Conservation (phyloP, 1,140 invertebrate genomes). For the Lanistes nyassanus region DNA sequence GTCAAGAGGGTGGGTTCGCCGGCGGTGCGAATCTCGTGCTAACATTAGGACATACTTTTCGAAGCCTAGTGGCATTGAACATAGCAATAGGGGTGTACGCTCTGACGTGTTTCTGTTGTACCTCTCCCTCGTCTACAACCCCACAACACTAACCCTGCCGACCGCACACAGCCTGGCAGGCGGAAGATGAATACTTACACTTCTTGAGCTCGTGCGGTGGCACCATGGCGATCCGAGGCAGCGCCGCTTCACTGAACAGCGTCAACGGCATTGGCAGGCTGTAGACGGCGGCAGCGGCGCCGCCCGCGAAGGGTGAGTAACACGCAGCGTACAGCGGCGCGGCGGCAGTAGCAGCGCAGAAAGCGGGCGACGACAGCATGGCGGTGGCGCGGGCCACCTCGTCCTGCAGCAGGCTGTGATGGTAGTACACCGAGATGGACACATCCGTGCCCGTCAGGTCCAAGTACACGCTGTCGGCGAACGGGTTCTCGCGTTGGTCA, state of each 20-base stretch:
- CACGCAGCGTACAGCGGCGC: conserved; percentile 24
- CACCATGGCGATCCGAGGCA: conserved; percentile 56
- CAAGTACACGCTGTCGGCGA: conserved; percentile 57
- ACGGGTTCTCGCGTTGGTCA: conserved; percentile 34
- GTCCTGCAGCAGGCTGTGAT: conserved; percentile 41
- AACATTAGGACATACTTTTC: no score
- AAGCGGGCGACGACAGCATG: conserved; percentile 16
- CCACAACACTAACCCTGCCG: no score
- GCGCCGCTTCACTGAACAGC: conserved; percentile 41
- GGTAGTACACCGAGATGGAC: conserved; percentile 59
- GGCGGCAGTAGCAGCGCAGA: conserved; percentile 25
- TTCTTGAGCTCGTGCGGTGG: conserved; percentile 57
- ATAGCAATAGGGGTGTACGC: neutral
- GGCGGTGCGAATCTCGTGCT: no score
- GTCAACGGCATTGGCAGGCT: conserved; percentile 32
- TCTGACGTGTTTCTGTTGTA: neutral
- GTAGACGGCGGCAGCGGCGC: neutral
- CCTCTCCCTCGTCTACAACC: no score
- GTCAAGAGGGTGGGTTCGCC: no score
- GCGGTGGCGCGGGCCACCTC: conserved; percentile 27
- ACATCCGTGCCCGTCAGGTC: conserved; percentile 64
- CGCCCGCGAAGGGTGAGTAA: conserved; percentile 19
- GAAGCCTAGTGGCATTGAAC: neutral
- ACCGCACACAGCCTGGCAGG: neutral
- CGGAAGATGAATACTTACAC: conserved; percentile 53